phyloP scores from a whole-genome alignment of 2,113 vertebrate genomes.

The Xiphorhynchus elegans region DNA sequence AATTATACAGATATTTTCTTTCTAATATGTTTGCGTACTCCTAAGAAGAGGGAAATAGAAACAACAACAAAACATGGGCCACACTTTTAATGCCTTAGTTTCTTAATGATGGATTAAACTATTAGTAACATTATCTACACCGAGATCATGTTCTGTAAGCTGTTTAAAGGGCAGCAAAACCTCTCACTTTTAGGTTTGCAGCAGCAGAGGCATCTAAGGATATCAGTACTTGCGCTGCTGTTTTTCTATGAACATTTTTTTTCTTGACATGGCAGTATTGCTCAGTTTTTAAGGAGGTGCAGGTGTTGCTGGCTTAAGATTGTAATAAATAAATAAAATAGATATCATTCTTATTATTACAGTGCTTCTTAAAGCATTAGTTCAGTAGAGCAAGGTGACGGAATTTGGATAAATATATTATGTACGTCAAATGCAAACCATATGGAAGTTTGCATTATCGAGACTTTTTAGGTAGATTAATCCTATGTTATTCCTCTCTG shows the following conservation, averaged over 20 bases:
- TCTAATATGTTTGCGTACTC: not conserved
- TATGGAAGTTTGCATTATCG: not conserved
- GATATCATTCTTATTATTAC: not conserved
- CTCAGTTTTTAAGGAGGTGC: not conserved
- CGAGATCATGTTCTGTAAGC: not conserved
- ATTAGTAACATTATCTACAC: not conserved
- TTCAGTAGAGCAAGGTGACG: not conserved
- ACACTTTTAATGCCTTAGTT: not conserved
- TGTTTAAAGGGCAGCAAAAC: constrained; percentile 11
- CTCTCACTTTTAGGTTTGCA: not conserved
- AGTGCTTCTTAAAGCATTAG: not conserved
- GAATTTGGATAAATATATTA: not conserved
- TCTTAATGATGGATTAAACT: not conserved
- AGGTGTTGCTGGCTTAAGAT: not conserved
- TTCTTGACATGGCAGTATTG: not conserved
- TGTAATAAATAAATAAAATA: not conserved
- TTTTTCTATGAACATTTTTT: not conserved
- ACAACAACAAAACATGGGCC: rapidly evolving
- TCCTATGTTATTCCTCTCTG: not conserved
- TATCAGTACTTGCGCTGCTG: not conserved
- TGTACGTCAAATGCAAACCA: not conserved
- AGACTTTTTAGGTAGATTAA: not conserved
- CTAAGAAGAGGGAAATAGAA: not conserved
- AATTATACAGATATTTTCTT: not conserved
- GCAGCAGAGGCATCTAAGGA: constrained; percentile 23